A percentile compares a stretch with the other conserved stretches of the same genome.
These are phyloP conservation scores for Ashinkailepas kermadecensis DNA, from an alignment of 2,888 invertebrate genomes.

Conservation along the genomic window DNA sequence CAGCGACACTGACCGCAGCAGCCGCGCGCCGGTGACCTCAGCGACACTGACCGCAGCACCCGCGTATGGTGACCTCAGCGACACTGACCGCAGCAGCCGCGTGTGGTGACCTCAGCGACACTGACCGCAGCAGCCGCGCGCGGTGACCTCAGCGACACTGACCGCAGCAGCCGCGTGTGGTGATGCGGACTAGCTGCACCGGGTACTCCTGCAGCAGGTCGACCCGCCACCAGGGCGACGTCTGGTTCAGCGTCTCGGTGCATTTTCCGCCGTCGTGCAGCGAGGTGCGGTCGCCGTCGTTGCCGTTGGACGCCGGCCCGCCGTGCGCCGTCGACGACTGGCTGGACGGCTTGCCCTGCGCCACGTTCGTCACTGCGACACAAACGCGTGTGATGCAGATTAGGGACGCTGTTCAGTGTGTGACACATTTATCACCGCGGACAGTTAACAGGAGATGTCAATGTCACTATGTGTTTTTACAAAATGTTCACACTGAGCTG, in stretches of 20 bases:
- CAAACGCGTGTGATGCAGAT: background rate
- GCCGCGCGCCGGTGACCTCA: too few species aligned
- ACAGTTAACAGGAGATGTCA: background rate
- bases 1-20: too few species aligned
- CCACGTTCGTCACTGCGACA: conserved; percentile 32
- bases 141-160: conserved; percentile 36
- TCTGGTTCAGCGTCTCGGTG: conserved; percentile 80
- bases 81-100: conserved; percentile 54
- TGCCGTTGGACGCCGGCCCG: conserved; percentile 72
- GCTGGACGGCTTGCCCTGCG: conserved; percentile 64
- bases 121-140: too few species aligned
- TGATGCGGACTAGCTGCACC: conserved; percentile 74
- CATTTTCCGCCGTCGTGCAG: conserved; percentile 84
- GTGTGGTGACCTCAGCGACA: conserved; percentile 44
- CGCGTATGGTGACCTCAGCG: conserved; percentile 54
- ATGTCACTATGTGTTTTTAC: background rate
- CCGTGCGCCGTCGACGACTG: conserved; percentile 82
- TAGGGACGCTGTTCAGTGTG: background rate
- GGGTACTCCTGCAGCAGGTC: conserved; percentile 75
- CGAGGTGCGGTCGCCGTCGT: conserved; percentile 74
- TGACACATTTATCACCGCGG: background rate
- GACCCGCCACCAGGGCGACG: conserved; percentile 90
- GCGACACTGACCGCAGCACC: conserved; percentile 54
- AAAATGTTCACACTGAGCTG: background rate
- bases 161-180: conserved; percentile 61